phyloP scores from a whole-genome alignment of 2,888 invertebrate species.

The Phania funesta region DNA sequence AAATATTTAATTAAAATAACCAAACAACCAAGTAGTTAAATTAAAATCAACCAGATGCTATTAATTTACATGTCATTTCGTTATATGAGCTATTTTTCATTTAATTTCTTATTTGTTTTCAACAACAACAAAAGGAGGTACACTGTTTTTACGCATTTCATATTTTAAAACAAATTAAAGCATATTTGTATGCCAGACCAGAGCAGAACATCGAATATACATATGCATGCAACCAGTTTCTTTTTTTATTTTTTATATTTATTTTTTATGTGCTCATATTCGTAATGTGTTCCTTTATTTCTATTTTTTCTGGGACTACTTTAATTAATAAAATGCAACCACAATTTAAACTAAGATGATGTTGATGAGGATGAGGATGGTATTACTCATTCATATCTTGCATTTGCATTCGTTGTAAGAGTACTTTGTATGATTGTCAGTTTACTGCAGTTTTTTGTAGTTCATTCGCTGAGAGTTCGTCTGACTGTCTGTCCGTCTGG shows the following conservation, averaged over 20 bases:
- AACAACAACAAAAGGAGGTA: constrained; percentile 19
- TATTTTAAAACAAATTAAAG: constrained; percentile 53
- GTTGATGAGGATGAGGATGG: constrained; percentile 19
- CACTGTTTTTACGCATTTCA: constrained; percentile 57
- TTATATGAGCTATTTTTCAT: constrained; percentile 61
- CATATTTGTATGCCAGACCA: constrained; percentile 57
- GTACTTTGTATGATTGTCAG: constrained; percentile 21
- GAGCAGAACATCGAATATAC: constrained; percentile 34
- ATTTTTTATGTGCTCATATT: constrained; percentile 7
- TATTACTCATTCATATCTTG: constrained; percentile 64
- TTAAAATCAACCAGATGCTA: constrained; percentile 65
- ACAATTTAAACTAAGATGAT: constrained; percentile 66
- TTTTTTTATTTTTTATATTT: constrained; percentile 26
- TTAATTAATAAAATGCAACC: constrained; percentile 68
- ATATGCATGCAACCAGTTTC: constrained; percentile 44
- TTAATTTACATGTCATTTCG: constrained; percentile 63
- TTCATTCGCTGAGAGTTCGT: constrained; percentile 27
- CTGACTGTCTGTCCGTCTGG: neutral
- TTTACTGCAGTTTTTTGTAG: constrained; percentile 38
- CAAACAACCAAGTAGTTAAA: constrained; percentile 51
- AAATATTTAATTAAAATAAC: constrained; percentile 6
- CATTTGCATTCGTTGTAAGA: constrained; percentile 33
- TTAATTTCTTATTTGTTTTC: constrained; percentile 58
- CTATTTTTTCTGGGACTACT: constrained; percentile 57
- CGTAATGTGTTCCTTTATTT: constrained; percentile 53